Evolutionary conservation across 1,140 invertebrate genomes (phyloP).

Genomic region (Charaxes varanes): DNA sequence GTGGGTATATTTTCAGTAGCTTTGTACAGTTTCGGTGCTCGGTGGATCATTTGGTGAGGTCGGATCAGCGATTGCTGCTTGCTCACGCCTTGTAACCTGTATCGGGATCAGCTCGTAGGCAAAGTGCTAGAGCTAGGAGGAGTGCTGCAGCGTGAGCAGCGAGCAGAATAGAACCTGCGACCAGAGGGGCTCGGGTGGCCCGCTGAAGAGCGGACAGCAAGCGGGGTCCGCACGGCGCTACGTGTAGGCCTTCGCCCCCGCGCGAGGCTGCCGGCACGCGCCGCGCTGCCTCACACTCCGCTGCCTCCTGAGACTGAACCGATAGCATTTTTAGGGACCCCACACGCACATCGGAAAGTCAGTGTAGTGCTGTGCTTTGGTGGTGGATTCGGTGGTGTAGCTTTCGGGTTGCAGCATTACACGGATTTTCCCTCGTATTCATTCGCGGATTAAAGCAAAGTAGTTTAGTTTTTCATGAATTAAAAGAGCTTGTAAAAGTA

Average conservation of each 20-base stretch:
- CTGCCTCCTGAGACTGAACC: conserved; percentile 1
- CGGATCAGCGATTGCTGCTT: not conserved
- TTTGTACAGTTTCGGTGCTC: no score
- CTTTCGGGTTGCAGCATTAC: no score
- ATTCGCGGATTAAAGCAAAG: no score
- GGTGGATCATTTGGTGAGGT: no score
- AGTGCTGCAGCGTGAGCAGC: conserved; percentile 37
- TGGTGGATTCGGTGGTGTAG: no score
- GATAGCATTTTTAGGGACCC: no score
- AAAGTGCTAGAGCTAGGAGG: conserved; percentile 40
- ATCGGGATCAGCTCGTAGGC: conserved; percentile 30
- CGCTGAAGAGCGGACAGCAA: conserved; percentile 24
- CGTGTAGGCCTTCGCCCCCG: conserved; percentile 21
- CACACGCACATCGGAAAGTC: no score
- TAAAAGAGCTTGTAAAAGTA: no score
- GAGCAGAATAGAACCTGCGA: conserved; percentile 29
- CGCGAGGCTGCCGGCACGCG: conserved; percentile 24
- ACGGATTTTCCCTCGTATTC: no score
- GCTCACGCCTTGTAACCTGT: conserved; percentile 12
- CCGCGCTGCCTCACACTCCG: conserved; percentile 25
- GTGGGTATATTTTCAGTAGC: no score
- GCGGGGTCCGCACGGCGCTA: conserved; percentile 27
- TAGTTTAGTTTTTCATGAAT: no score
- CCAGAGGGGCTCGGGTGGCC: conserved; percentile 31
- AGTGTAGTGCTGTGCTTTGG: no score